Base-by-base conservation (phyloP, 2,113 vertebrate species). In the Typhlomys cinereus region DNA sequence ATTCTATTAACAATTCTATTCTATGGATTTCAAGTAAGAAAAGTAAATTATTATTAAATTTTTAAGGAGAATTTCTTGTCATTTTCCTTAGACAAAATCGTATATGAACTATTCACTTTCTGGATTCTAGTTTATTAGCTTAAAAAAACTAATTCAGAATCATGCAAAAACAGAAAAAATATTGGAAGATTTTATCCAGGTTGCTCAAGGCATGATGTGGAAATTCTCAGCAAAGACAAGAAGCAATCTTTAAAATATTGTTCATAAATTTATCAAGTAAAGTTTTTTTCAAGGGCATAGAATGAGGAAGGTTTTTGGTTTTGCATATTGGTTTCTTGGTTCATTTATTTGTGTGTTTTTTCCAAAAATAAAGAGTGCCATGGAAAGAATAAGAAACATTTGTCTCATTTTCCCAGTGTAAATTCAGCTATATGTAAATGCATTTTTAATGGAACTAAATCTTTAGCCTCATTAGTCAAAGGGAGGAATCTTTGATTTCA, bases 161-260 rank as follows among this genome's bases (percentile, higher is more conserved):
- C 11, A 44, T n/a, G 27, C 36, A 21, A 71, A 89, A 85, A 52
- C 39, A 10, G 48, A 27, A 88, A 85, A 88, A 3, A 13, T 23
- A 70, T 46, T 54, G 46, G 34, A 71, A 79, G 21, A 83, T 20
- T 62, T n/a, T 67, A 21, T 67, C 21, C n/a, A 44, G 52, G 41
- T 5, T 25, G 39, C 23, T 85, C 3, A 41, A 57, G 3, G 2
- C 0, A 31, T 27, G 1, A 0, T 39, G 1, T 39, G 0, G 57
- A 71, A 76, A 29, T 86, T 20, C 10, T 1, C 3, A 5, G 2
- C 29, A 61, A 57, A 12, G 17, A 14, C 59, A 64, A 2, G 31
- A 54, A 8, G 18, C 0, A 31, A n/a, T 59, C 71, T 31, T 18
- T 57, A 61, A 39, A 59, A 69, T 66, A 21, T 36, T 75, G n/a